Evolutionary conservation across 2,888 invertebrate genomes (phyloP), one percentile per base, ranked within the genome.

Genomic region (Phyllotreta cruciferae): DNA sequence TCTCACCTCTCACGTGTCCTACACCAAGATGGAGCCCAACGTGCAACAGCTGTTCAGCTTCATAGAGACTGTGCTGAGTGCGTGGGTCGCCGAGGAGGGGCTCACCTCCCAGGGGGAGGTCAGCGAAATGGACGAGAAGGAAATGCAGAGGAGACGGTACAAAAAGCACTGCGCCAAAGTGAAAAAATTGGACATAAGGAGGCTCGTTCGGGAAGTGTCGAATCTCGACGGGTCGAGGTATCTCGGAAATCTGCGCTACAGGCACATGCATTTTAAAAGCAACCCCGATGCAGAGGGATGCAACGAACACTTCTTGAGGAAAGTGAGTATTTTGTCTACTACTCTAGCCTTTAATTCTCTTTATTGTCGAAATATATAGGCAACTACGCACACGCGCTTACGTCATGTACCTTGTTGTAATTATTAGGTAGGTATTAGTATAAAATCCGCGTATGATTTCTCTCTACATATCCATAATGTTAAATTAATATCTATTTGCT

Each of bases 261-360:
- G 90, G 50, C 93, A 94, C 80, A 87, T 90, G 74, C 93, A 94
- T 81, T 93, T 92, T 89, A 90, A 93, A 75, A 89, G 91, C 67
- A 90, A 92, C 44, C 91, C 93, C 63, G 92, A 92, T 80, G 90
- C 93, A 61, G 92, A 92, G 80, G 90, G 91, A 74, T 95, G 94
- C 84, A 94, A 94, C 79, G 93, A 93, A 81, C 85, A 90, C 75
- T 94, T 95, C 83, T 86, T 94, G 66, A 87, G 90, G 82, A 94
- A 93, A 92, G 94, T 94, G 55, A 64, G 66, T 24, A 24, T 24
- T 24, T 1, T 4, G n/a, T 3, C 24, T 24, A 24, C 24, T 24
- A 4, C 24, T 24, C 24, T 24, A 24, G n/a, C n/a, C 24, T 24
- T 24, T 24, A 3, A 24, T 24, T 24, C 4, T 24, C 24, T 24